Conservation (phyloP, 35 echinoderm and acorn worm species). For the Ptychodera flava region DNA sequence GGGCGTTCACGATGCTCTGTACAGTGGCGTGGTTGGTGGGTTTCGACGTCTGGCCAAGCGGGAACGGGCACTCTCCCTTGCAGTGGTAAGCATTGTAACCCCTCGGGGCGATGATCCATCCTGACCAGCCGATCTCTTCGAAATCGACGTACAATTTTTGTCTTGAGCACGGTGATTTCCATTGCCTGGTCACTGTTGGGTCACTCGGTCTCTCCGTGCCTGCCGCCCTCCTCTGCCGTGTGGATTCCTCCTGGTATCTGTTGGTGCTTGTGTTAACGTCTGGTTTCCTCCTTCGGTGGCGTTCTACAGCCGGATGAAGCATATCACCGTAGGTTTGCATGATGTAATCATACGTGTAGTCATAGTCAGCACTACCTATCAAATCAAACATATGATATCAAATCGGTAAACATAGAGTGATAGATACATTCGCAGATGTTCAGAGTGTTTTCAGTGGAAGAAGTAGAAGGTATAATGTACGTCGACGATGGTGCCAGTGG, state of each 20-base stretch:
- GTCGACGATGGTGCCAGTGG: no score
- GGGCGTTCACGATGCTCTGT: conserved; percentile 57
- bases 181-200: background rate
- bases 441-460: no score
- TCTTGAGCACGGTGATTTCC: conserved; percentile 19
- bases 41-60: conserved; percentile 11
- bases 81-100: conserved; percentile 73
- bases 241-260: background rate
- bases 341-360: conserved; percentile 39
- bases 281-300: background rate
- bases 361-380: background rate
- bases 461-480: no score
- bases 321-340: conserved; percentile 24
- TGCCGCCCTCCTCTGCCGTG: conserved; percentile 5
- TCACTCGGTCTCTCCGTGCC: conserved; percentile 4
- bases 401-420: no score
- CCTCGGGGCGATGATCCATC: conserved; percentile 55
- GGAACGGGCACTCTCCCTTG: conserved; percentile 63
- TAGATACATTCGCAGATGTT: no score
- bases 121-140: conserved; percentile 72
- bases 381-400: no score
- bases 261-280: background rate
- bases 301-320: background rate
- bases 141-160: conserved; percentile 78
- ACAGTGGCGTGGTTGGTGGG: conserved; percentile 75